A percentile compares a stretch with the other conserved stretches of the same genome.
phyloP scores from a whole-genome alignment of 1,140 invertebrate genomes.

The Frieseomelitta varia region DNA sequence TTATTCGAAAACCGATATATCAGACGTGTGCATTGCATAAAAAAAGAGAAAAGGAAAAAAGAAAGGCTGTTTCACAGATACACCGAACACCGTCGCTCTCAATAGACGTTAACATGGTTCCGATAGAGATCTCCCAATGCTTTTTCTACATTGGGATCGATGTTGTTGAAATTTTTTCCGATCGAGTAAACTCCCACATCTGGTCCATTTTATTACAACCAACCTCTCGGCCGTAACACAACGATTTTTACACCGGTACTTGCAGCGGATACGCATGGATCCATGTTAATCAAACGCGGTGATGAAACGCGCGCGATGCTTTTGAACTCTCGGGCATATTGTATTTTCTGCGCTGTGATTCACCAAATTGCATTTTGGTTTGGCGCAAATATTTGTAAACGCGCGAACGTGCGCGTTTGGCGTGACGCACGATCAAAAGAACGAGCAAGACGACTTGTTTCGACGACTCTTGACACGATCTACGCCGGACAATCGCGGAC shows the following conservation, averaged over 20 bases:
- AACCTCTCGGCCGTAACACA: neutral
- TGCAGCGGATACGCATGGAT: neutral
- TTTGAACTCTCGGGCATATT: neutral
- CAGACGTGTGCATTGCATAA: neutral
- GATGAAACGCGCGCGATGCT: neutral
- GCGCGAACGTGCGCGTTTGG: neutral
- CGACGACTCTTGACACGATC: neutral
- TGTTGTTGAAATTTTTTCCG: neutral
- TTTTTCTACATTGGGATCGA: neutral
- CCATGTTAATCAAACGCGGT: neutral
- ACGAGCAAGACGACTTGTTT: neutral
- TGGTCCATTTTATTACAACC: neutral
- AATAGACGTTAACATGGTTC: neutral
- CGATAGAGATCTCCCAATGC: neutral
- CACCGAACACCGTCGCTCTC: neutral
- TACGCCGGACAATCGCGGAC: neutral
- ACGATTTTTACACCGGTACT: neutral
- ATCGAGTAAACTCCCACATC: neutral
- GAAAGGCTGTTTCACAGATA: neutral
- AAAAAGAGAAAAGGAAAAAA: neutral
- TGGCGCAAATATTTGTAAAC: constrained; percentile 9
- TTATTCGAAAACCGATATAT: neutral
- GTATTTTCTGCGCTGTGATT: neutral
- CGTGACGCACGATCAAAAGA: neutral
- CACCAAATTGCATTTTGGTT: neutral